phyloP scores from a whole-genome alignment of 2,113 vertebrate species.

The Atherinomorus stipes region DNA sequence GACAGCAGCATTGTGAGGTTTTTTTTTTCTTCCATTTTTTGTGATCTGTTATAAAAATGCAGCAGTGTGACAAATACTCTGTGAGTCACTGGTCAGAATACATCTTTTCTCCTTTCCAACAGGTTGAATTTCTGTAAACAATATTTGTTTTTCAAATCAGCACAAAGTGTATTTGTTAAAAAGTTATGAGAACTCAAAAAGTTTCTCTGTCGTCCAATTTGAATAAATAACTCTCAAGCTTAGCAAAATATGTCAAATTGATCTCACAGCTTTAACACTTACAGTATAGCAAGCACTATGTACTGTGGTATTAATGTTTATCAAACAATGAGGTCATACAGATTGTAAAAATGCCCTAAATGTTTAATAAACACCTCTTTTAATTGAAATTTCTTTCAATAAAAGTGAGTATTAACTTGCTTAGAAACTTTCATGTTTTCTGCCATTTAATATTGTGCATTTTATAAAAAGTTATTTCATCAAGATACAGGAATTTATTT shows the following conservation, averaged over 20 bases:
- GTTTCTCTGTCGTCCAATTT: no score
- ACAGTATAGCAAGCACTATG: background rate
- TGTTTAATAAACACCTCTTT: no score
- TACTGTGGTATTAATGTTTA: no score
- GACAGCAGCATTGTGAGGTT: conserved; percentile 44
- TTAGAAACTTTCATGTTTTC: background rate
- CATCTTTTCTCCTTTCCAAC: background rate
- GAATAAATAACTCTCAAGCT: no score
- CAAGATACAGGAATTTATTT: background rate
- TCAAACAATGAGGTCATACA: no score
- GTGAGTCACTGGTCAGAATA: conserved; percentile 39
- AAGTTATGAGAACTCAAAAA: no score
- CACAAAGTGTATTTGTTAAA: background rate
- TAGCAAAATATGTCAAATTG: background rate
- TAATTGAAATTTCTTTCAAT: background rate
- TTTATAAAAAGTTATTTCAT: background rate
- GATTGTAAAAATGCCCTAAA: no score
- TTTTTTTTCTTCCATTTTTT: background rate
- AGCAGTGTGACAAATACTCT: conserved; percentile 4
- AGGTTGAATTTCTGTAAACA: conserved; percentile 1
- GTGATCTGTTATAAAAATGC: conserved; percentile 51
- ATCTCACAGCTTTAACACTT: background rate
- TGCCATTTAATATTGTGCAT: background rate
- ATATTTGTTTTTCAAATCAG: background rate
- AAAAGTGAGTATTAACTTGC: background rate